Evolutionary conservation across 1,140 invertebrate genomes (phyloP).

Genomic region (Drusus annulatus): DNA sequence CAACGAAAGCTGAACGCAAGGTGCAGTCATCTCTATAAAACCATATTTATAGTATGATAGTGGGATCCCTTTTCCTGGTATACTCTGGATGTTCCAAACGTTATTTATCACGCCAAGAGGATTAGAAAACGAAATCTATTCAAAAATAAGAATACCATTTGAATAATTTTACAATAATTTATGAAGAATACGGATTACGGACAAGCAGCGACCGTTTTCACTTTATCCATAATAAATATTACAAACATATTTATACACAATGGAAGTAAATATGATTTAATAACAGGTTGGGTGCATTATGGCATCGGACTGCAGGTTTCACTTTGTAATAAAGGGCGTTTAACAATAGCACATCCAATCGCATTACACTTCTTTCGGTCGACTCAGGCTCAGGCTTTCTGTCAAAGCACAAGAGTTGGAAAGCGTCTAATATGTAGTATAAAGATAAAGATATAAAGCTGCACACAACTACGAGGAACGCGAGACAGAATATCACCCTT

Average conservation of each 20-base stretch:
- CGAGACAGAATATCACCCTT: no score
- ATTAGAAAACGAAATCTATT: neutral
- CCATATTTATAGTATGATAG: no score
- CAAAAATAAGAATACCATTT: neutral
- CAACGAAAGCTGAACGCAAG: no score
- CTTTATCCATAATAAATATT: neutral
- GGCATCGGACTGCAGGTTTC: neutral
- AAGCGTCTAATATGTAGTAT: no score
- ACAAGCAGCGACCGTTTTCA: neutral
- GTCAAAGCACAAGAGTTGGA: no score
- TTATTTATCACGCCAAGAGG: neutral
- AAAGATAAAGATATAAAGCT: no score
- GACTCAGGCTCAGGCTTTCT: no score
- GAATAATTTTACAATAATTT: conserved; percentile 14
- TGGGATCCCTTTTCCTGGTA: no score
- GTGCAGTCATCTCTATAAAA: no score
- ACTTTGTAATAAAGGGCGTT: neutral
- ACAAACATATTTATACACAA: conserved; percentile 2
- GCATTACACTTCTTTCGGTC: no score
- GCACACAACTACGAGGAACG: no score
- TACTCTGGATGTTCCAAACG: no score
- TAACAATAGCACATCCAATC: neutral
- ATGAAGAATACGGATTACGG: neutral
- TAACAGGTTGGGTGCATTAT: neutral
- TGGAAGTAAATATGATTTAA: neutral